Evolutionary conservation across 2,888 invertebrate species (phyloP).

Genomic region (Coecobrya sp.): DNA sequence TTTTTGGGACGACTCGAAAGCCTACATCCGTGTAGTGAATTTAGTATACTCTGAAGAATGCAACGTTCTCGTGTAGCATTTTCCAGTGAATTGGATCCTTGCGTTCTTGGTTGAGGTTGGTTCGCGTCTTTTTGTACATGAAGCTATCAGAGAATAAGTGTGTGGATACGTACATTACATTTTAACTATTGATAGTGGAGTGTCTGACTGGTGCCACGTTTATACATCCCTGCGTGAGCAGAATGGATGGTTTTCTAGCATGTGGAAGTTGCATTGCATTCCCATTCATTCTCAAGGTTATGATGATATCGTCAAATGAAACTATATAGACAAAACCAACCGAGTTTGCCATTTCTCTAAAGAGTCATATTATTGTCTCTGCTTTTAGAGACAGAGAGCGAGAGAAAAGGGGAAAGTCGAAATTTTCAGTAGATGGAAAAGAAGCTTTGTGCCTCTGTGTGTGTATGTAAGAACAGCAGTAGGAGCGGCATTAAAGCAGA

Average conservation of each 20-base stretch:
- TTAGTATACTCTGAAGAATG: neutral
- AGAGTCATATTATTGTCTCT: constrained; percentile 70
- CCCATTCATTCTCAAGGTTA: constrained; percentile 75
- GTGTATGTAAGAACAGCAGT: constrained; percentile 12
- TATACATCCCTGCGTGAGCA: constrained; percentile 61
- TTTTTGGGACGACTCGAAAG: neutral
- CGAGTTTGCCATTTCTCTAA: constrained; percentile 74
- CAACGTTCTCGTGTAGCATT: constrained; percentile 12
- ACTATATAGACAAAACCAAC: constrained; percentile 51
- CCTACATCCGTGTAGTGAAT: neutral
- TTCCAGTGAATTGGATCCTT: constrained; percentile 46
- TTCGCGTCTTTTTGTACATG: constrained; percentile 15
- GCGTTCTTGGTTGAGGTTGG: constrained; percentile 41
- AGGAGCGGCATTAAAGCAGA: constrained; percentile 60
- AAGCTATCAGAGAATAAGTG: neutral
- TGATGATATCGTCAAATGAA: constrained; percentile 77
- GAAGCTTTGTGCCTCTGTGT: neutral
- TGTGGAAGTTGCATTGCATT: constrained; percentile 67
- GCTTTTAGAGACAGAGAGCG: neutral
- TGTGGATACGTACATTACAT: neutral
- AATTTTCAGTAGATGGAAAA: constrained; percentile 48
- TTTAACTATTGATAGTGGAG: constrained; percentile 36
- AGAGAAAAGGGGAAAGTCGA: constrained; percentile 63
- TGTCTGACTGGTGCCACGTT: constrained; percentile 65
- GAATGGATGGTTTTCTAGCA: constrained; percentile 62